phyloP scores from a whole-genome alignment of 2,113 vertebrate species.

The Pimephales promelas region DNA sequence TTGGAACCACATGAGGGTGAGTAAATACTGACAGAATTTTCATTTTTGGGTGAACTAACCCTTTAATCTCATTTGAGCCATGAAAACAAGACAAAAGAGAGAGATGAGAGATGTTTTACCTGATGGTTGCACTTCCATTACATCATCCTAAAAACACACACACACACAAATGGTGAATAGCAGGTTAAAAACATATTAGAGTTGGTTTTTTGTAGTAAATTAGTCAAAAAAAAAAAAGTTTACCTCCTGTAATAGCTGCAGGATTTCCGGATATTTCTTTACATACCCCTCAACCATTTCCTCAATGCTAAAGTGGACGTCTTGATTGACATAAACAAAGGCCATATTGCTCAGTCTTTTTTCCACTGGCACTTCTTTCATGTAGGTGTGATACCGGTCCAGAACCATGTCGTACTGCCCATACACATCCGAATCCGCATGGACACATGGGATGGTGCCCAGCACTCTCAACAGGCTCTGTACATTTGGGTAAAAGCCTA shows the following conservation, averaged over 20 bases:
- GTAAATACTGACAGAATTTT: too few species aligned
- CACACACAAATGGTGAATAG: neutral
- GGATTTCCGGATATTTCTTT: constrained; percentile 74
- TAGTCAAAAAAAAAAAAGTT: neutral
- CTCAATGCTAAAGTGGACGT: constrained; percentile 78
- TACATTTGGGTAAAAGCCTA: constrained; percentile 80
- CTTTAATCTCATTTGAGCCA: neutral
- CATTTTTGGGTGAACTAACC: too few species aligned
- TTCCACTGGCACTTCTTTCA: constrained; percentile 69
- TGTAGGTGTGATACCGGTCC: constrained; percentile 74
- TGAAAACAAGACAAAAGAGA: neutral
- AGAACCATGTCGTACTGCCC: constrained; percentile 81
- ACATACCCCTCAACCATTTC: constrained; percentile 77
- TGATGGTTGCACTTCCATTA: constrained; percentile 65
- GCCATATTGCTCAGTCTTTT: constrained; percentile 76
- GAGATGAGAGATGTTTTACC: constrained; percentile 60
- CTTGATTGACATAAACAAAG: constrained; percentile 79
- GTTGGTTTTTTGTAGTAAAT: neutral
- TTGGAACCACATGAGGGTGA: too few species aligned
- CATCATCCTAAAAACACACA: constrained; percentile 68
- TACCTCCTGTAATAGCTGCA: constrained; percentile 72
- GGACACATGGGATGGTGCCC: constrained; percentile 79
- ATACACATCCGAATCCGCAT: constrained; percentile 78
- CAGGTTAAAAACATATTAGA: neutral
- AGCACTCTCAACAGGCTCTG: constrained; percentile 79